Evolutionary conservation across 2,113 vertebrate species (phyloP), one percentile per base, ranked within the genome.

Genomic region (Desmodus rotundus): DNA sequence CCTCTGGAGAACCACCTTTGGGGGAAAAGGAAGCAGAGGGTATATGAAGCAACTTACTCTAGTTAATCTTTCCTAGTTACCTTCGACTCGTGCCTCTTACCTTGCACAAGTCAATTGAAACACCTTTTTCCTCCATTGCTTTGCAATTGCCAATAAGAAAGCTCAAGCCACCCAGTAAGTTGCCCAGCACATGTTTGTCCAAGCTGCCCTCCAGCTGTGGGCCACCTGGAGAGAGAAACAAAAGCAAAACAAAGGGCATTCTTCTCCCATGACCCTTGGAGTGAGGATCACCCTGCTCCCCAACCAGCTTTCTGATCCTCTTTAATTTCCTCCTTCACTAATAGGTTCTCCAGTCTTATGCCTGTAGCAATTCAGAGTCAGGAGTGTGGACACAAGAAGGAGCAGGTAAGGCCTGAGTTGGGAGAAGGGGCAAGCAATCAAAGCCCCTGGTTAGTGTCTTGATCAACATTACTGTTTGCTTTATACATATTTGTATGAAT

Each of bases 1-100:
- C 58, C 33, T 19, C 72, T 65, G 63, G 36, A 86, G 61, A 81
- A 24, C 31, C 45, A 73, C 17, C 20, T 77, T 33, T 11, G 17
- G 31, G 67, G 16, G 2, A 14, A 9, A 38, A 73, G 36, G 26
- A 14, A 65, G 12, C 14, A 7, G 33, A 72, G 4, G 3, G 10
- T 13, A 2, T 1, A 19, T 9, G 1, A 73, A 41, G 45, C 28
- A 20, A 43, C 63, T 74, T 47, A 14, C 33, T 63, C 33, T 47
- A 38, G 19, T n/a, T 63, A 33, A 67, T 28, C 61, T 81, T 84
- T 92, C 47, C 82, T 61, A 78, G 28, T 38, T 36, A 65, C 38
- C 47, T 92, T 43, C 20, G 78, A 84, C 61, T 54, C 74, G 81
- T 91, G 96, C 94, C 94, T 97, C 85, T 89, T 84, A 22, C 24